Base-by-base conservation (phyloP, 2,888 invertebrate genomes). In the Physocephala rufipes region DNA sequence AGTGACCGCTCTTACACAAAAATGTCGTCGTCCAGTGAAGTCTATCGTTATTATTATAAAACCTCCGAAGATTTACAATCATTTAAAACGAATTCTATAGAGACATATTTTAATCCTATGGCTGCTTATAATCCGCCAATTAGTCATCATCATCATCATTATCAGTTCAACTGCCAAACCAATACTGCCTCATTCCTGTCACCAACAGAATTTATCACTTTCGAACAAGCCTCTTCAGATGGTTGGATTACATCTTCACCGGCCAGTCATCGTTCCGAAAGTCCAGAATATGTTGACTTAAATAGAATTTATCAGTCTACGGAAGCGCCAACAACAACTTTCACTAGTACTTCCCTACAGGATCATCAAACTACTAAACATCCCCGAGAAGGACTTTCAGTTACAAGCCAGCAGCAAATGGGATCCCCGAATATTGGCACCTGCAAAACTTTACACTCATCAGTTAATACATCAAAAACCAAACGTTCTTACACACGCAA, bases 191-290 rank as follows among this genome's bases (percentile, higher is more conserved):
- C 43, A 1, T 82, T 79, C 65, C 68, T 83, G 71, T 77, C 81
- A 1, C 71, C 76, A 68, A 80, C 82, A 72, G 85, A 85, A 59
- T 85, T 83, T 74, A 81, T 85, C 66, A 82, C 79, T n/a, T 84
- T 84, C 58, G 84, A 84, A 76, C 85, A 85, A 71, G 82, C 86
- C 64, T 86, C 84, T 36, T 86, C 86, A 2, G 86, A 86, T 78
- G 86, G 86, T 67, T 86, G 86, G 86, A 82, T 85, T 73, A 84
- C 85, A 9, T 85, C 86, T 0, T 86, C 86, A 51, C 86, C 86
- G 30, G 82, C 83, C 13, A 86, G 86, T 64, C 85, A 85, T 77
- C 85, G 86, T 1, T 86, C 86, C 13, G 84, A 85, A 47, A 86
- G 86, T 78, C 86, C 86, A 36, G 86, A 86, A 73, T 86, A 85